Percentiles rank a stretch among this genome's conserved stretches.
Evolutionary conservation across 2,888 invertebrate genomes (phyloP).

Genomic region (Plebejus melissa): DNA sequence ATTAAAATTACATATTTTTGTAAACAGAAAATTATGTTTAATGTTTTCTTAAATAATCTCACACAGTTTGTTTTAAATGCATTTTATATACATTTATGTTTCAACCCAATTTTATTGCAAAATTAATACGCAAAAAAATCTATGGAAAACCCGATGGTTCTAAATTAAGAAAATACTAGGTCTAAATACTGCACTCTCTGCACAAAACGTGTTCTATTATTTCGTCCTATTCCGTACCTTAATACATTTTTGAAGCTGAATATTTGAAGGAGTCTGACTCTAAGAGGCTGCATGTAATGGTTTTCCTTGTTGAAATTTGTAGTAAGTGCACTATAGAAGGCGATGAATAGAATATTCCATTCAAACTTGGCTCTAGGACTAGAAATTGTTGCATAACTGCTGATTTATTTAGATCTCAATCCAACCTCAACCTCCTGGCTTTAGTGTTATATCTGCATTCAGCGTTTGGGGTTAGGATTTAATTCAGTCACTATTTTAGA

Average conservation of each 20-base stretch:
- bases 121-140: no score
- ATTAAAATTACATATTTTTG: no score
- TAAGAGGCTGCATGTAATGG: constrained; percentile 47
- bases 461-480: not conserved
- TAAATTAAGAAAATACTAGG: no score
- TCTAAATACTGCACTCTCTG: no score
- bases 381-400: constrained; percentile 30
- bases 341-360: constrained; percentile 64
- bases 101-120: no score
- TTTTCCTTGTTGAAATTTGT: constrained; percentile 52
- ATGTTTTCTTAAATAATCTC: no score
- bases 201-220: constrained; percentile 2
- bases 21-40: no score
- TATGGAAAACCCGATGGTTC: no score
- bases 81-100: no score
- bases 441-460: not conserved
- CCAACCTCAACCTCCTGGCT: not conserved
- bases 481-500: not conserved
- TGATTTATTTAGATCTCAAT: constrained; percentile 23
- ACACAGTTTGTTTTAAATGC: no score
- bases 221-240: constrained; percentile 1
- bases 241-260: constrained; percentile 25
- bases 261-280: constrained; percentile 42
- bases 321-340: constrained; percentile 54
- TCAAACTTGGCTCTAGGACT: constrained; percentile 31